Base-by-base conservation (phyloP, 64 coral and sea anemone genomes). In the Anthopleura sola region DNA sequence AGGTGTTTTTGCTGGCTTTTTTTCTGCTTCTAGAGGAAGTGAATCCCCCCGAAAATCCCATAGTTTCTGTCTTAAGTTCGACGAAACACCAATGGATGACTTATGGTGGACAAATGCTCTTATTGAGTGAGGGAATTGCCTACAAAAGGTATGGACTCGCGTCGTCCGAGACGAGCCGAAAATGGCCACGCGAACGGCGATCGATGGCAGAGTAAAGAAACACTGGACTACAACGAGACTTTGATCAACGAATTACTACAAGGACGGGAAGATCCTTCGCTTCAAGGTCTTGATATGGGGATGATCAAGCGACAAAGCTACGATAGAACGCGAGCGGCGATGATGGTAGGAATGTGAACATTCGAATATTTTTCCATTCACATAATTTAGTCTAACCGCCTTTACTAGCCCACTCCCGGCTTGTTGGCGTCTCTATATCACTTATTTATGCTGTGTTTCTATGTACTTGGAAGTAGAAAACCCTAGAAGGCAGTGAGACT, bases 221-320 rank as follows among this genome's bases (percentile, higher is more conserved):
- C 66, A 31, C 66, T 71, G 29, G 76, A 79, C 24, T 79, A 79
- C 44, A 48, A 79, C 44, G 37, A 79, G 44, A 18, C 76, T 44
- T 6, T 79, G 15, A 79, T 79, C 37, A 79, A 79, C 37, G 68
- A 90, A 31, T 84, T 90, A 56, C 53, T 90, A 36, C 64, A 84
- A 56, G 69, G 64, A 55, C 60, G 55, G 75, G 31, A 84, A 84
- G 68, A 90, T 37, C 55, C 31, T 55, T 71, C 81, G 38, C 68
- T 90, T 28, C 62, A 78, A 90, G 81, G 68, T 8, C 75, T 90
- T 44, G 88, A 90, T 28, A 90, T 90, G 88, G 88, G 88, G 16
- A 71, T 83, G n/a, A 90, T 90, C 16, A 90, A 90, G 49, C 54
- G 83, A 26, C 78, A 85, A 33, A 84, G 60, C 19, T 90, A 84